phyloP scores from a whole-genome alignment of 2,797 vertebrate species.

The Allobates femoralis region DNA sequence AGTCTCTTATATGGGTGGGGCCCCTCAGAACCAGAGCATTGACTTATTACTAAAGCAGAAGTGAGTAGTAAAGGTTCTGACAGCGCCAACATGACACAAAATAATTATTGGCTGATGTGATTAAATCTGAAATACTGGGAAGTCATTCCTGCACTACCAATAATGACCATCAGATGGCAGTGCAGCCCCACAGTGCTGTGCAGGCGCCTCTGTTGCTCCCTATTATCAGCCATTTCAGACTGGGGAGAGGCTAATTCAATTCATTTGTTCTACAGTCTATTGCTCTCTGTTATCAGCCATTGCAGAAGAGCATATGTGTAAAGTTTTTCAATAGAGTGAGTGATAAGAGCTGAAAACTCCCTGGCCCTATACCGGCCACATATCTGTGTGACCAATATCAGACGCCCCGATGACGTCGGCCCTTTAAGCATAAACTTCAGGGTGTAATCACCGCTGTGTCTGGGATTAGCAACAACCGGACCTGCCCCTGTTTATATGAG shows the following conservation, averaged over 20 bases:
- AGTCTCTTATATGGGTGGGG: too few species aligned
- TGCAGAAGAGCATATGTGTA: neutral
- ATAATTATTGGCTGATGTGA: too few species aligned
- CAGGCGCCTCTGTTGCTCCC: neutral
- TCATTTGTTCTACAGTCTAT: neutral
- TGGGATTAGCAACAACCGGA: neutral
- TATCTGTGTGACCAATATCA: neutral
- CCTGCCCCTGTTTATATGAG: neutral
- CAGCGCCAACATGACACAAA: too few species aligned
- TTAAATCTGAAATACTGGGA: neutral
- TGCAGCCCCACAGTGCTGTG: neutral
- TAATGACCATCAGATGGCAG: neutral
- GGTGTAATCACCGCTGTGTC: neutral
- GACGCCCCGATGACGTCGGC: neutral
- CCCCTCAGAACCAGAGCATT: too few species aligned
- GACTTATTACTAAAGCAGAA: too few species aligned
- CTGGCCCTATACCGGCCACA: neutral
- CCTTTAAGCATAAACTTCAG: neutral
- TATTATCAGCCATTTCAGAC: neutral
- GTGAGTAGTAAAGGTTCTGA: too few species aligned
- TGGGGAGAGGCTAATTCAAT: neutral
- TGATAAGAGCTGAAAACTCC: neutral
- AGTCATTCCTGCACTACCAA: neutral
- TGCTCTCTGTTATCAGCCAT: neutral
- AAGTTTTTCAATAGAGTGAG: neutral